Percentiles rank a stretch among this genome's conserved stretches.
phyloP scores from a whole-genome alignment of 2,888 invertebrate species.

The Anticlea derivata region DNA sequence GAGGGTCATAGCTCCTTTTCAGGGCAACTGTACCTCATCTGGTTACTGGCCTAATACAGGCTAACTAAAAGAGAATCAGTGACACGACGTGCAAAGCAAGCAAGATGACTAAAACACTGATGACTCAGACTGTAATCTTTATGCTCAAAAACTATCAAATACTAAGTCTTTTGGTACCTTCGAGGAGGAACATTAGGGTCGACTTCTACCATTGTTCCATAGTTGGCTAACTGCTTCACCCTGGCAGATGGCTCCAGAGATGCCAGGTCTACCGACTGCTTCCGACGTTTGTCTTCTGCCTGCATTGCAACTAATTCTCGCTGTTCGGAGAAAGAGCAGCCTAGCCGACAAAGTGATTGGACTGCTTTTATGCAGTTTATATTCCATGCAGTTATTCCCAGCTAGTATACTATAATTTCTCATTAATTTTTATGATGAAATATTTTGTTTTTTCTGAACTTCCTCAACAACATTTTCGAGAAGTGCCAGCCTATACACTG shows the following conservation, averaged over 20 bases:
- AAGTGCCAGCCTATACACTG: too few relatives aligned
- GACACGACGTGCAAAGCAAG: too few relatives aligned
- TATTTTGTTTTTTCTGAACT: too few relatives aligned
- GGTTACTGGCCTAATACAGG: too few relatives aligned
- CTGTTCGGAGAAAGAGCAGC: neutral
- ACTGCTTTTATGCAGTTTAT: neutral
- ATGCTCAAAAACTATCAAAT: neutral
- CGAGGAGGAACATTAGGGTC: constrained; percentile 89
- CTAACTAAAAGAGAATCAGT: too few relatives aligned
- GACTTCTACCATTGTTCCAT: constrained; percentile 88
- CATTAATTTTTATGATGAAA: too few relatives aligned
- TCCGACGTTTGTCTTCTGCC: constrained; percentile 59
- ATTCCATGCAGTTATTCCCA: too few relatives aligned
- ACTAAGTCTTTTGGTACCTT: constrained; percentile 60
- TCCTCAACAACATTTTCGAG: too few relatives aligned
- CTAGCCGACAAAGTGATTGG: neutral
- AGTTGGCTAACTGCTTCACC: constrained; percentile 87
- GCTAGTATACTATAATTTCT: too few relatives aligned
- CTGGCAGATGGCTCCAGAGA: constrained; percentile 86
- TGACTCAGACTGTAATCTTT: constrained; percentile 5
- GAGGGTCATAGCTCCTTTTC: too few relatives aligned
- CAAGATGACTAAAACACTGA: neutral
- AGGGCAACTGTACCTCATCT: too few relatives aligned
- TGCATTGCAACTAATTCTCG: constrained; percentile 51
- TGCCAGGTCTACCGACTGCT: constrained; percentile 58